A percentile compares a stretch with the other conserved stretches of the same genome.
Conservation (phyloP, 2,797 vertebrate genomes). For the Oophaga sylvatica region DNA sequence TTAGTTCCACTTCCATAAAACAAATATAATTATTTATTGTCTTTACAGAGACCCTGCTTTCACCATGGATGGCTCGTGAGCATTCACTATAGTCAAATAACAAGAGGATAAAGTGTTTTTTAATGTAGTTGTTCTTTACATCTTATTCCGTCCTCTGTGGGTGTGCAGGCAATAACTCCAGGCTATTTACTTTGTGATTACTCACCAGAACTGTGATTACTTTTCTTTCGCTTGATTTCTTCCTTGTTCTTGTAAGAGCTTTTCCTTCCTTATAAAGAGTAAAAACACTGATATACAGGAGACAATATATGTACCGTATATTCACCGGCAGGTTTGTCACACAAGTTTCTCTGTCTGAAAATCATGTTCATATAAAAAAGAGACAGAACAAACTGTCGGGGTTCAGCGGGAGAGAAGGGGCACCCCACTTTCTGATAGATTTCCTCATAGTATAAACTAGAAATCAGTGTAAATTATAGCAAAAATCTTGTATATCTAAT, state of each 20-base stretch:
- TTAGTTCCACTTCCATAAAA: too few species aligned
- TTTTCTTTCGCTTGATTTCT: constrained; percentile 1
- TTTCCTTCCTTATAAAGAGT: constrained; percentile 12
- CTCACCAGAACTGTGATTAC: constrained; percentile 24
- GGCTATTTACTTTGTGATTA: background rate
- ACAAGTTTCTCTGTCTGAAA: too few species aligned
- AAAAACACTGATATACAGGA: background rate
- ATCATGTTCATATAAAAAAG: too few species aligned
- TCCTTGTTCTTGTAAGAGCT: background rate
- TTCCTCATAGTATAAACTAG: too few species aligned
- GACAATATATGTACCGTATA: background rate
- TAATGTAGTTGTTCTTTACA: background rate
- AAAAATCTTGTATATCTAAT: too few species aligned
- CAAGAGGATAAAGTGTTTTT: background rate
- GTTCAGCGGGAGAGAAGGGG: too few species aligned
- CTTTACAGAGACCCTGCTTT: too few species aligned
- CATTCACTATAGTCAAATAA: too few species aligned
- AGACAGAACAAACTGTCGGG: too few species aligned
- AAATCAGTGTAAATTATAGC: too few species aligned
- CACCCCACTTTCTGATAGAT: too few species aligned
- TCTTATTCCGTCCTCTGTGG: background rate
- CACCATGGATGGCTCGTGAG: background rate
- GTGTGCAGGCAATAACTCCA: background rate
- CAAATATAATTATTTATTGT: too few species aligned
- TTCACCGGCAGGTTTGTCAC: background rate